Percentiles rank a stretch among this genome's conserved stretches.
phyloP scores from a whole-genome alignment of 2,797 vertebrate species.

The Okamejei kenojei region DNA sequence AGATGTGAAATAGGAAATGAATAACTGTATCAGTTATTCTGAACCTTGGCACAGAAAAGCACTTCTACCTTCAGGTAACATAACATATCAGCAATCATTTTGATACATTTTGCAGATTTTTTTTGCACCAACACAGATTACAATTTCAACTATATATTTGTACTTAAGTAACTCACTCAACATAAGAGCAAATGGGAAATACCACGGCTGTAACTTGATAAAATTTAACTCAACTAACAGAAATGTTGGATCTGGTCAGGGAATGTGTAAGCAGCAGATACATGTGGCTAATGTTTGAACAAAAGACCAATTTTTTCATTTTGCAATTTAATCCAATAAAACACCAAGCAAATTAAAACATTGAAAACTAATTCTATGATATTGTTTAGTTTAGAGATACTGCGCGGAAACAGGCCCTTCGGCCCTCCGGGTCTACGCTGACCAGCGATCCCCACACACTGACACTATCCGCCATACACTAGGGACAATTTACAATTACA shows the following conservation, averaged over 20 bases:
- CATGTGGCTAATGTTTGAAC: no score
- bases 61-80: background rate
- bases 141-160: background rate
- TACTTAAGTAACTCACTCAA: constrained; percentile 3
- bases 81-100: background rate
- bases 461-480: no score
- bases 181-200: background rate
- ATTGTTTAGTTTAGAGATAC: no score
- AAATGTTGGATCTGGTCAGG: background rate
- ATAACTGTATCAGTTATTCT: background rate
- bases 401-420: no score
- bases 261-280: background rate
- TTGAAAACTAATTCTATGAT: background rate
- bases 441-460: no score
- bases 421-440: no score
- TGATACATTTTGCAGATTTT: background rate
- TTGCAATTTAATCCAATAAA: background rate
- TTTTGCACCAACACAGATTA: background rate
- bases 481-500: no score
- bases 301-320: background rate
- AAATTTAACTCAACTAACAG: constrained; percentile 1
- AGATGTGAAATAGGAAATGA: background rate
- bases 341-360: background rate
- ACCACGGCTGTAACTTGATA: background rate
- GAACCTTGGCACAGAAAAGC: background rate